phyloP scores from a whole-genome alignment of 2,888 invertebrate genomes.

The Tortricodes alternella region DNA sequence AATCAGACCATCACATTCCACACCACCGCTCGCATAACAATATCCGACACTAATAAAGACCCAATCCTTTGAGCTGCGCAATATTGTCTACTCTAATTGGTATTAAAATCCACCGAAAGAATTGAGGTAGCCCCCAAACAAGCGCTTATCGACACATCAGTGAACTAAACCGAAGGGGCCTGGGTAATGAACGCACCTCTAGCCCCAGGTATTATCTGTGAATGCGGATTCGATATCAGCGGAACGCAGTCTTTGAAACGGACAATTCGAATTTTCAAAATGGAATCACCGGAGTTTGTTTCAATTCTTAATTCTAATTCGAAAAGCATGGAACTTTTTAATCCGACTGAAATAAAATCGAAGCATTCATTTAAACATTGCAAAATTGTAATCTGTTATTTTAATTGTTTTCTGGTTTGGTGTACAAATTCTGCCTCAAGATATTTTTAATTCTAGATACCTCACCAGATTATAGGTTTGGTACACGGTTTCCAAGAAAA shows the following conservation, averaged over 20 bases:
- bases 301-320: not conserved
- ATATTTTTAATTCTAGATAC: too few relatives aligned
- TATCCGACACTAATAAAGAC: conserved; percentile 78
- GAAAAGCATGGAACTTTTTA: not conserved
- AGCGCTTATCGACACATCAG: conserved; percentile 74
- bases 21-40: conserved; percentile 68
- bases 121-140: conserved; percentile 74
- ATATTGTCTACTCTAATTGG: conserved; percentile 80
- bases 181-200: conserved; percentile 62
- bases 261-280: not conserved
- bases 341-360: too few relatives aligned
- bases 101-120: conserved; percentile 72
- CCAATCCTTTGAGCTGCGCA: conserved; percentile 70
- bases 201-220: conserved; percentile 64
- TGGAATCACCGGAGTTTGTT: not conserved
- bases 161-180: conserved; percentile 49
- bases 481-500: too few relatives aligned
- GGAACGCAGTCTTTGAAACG: not conserved
- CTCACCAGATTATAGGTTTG: too few relatives aligned
- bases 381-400: too few relatives aligned
- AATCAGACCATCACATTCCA: conserved; percentile 50
- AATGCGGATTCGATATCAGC: conserved; percentile 20
- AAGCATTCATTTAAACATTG: too few relatives aligned
- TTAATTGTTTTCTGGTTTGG: too few relatives aligned
- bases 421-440: too few relatives aligned